Evolutionary conservation across 2,113 vertebrate species (phyloP), one percentile per base, ranked within the genome.

Genomic region (Steatornis caripensis): DNA sequence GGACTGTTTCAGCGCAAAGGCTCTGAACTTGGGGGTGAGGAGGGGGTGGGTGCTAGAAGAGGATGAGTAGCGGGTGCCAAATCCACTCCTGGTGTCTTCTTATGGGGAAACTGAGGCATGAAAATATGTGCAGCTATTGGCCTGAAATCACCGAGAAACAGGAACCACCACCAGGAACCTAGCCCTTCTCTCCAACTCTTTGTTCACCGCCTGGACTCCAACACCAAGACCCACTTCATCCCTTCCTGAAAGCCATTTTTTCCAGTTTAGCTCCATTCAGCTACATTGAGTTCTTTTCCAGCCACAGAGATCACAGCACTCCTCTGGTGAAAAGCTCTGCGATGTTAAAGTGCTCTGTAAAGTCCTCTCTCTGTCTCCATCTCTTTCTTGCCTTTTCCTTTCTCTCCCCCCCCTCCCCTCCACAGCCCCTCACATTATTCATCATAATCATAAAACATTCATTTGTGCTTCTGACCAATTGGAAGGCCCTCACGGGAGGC

Each of bases 361-460:
- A 69, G 57, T 84, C 74, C n/a, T 78, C 93, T 36, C 20, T 71
- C 79, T 68, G 16, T 55, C 78, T 95, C 70, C 15, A 20, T 85
- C 45, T 94, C 39, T 83, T 83, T 72, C 48, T 80, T 90, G 30
- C 48, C 80, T 90, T 84, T 85, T 7, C 11, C 8, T 54, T 83
- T 82, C 34, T 85, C 22, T 55, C 19, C 12, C 16, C 53, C 45
- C 39, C 34, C 17, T 57, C 6, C 53, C 48, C 77, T 76, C 43
- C 82, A 57, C 61, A 91, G 32, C 74, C 90, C 96, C 97, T 93
- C 90, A 76, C 96, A 97, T 97, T 97, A 97, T 97, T 98, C 96
- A 98, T 97, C 96, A 97, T 98, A 97, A 98, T 98, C 97, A 96
- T 97, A 96, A 97, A 98, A 97, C 97, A 98, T 98, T 98, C 96